phyloP scores from a whole-genome alignment of 2,888 invertebrate species.

The Nephrotoma appendiculata region DNA sequence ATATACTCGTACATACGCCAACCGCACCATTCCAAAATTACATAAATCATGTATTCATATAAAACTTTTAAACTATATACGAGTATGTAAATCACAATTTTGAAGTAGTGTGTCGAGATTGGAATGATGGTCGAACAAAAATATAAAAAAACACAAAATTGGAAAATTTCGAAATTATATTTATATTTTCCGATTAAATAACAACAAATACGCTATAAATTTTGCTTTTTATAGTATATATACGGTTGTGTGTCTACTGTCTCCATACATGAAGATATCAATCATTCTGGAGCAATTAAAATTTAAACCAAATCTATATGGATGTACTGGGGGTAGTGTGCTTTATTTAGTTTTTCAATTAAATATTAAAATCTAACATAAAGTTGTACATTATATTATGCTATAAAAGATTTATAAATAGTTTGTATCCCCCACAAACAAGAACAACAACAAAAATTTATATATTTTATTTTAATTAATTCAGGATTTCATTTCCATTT shows the following conservation, averaged over 20 bases:
- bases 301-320: background rate
- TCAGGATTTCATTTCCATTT: background rate
- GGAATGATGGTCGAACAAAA: background rate
- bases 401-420: background rate
- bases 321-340: background rate
- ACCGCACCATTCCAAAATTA: background rate
- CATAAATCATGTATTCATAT: background rate
- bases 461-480: background rate
- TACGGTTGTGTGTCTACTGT: background rate
- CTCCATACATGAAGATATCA: background rate
- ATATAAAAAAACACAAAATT: background rate
- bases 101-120: background rate
- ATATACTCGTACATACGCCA: background rate
- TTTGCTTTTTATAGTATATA: background rate
- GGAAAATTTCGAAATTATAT: background rate
- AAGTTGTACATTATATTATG: background rate
- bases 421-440: background rate
- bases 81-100: background rate
- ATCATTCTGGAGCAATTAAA: background rate
- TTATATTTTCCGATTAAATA: background rate
- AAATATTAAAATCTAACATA: background rate
- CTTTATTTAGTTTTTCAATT: background rate
- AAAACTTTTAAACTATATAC: background rate
- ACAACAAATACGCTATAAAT: background rate
- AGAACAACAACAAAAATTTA: background rate